Base-by-base conservation (phyloP, 2,113 vertebrate genomes). In the Thamnophis sirtalis region DNA sequence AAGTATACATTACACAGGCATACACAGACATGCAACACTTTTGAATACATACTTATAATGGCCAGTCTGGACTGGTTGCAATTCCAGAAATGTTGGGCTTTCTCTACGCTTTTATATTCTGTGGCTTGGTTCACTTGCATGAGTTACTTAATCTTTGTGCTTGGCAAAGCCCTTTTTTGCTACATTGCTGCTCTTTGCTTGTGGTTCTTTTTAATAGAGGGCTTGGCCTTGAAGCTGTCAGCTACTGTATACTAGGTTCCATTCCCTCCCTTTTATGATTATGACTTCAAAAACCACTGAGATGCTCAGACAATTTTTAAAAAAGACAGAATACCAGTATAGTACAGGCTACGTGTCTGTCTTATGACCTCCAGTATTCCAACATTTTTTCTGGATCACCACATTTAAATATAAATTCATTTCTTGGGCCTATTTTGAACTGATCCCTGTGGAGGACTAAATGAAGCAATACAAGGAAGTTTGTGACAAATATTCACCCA, bases 401-500 rank as follows among this genome's bases (percentile, higher is more conserved):
- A 86, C 21, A 63, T 50, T 86, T 92, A 54, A 90, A 90, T 84
- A 93, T 87, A 43, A 33, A 91, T 87, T 58, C 56, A 92, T 68
- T n/a, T 13, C 50, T n/a, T 87, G 86, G 94, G 86, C 91, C 87
- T 85, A 80, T 95, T 93, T 94, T 91, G 55, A 95, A 95, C 90
- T 96, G 95, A 89, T 88, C 86, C 92, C 94, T 88, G 38, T 73
- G 94, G 89, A 53, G 91, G 94, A 93, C 80, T 80, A 51, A 51
- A 86, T 84, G 43, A 94, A 93, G 93, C 50, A 90, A 43, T 51
- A 43, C 90, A 93, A 51, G 55, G 90, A 96, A 90, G 91, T 60
- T 88, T 92, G 94, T 93, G 21, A 93, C 89, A 91, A 55, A n/a
- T 91, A 43, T 93, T 89, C 53, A 15, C 91, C 93, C 90, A 93